Evolutionary conservation across 2,888 invertebrate genomes (phyloP).

Genomic region (Tortrix viridana): DNA sequence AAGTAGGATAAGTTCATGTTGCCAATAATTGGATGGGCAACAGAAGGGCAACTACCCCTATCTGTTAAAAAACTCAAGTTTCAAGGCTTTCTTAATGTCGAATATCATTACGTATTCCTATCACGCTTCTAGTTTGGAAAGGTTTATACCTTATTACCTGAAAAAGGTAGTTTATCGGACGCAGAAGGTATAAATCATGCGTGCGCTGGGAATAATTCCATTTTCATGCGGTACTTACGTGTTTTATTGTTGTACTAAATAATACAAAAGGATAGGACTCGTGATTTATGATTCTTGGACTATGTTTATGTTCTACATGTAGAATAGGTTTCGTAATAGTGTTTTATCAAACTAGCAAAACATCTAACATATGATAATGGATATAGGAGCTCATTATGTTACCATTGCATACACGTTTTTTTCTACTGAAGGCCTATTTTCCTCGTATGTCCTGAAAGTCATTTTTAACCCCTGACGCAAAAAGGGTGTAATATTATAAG

Average conservation of each 20-base stretch:
- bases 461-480: too few species aligned
- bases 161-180: constrained; percentile 1
- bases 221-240: background rate
- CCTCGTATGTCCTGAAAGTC: too few species aligned
- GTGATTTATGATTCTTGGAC: background rate
- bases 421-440: too few species aligned
- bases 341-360: background rate
- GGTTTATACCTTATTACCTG: background rate
- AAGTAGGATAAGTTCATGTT: too few species aligned
- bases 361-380: too few species aligned
- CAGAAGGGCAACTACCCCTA: too few species aligned
- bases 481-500: too few species aligned
- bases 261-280: constrained; percentile 6
- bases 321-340: background rate
- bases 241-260: constrained; percentile 10
- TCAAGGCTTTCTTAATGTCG: background rate
- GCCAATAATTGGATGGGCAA: too few species aligned
- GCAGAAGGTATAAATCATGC: constrained; percentile 2
- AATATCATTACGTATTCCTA: background rate
- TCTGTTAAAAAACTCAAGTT: constrained; percentile 3
- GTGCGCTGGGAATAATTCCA: constrained; percentile 2
- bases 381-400: too few species aligned
- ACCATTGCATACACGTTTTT: too few species aligned
- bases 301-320: background rate
- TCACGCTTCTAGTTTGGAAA: constrained; percentile 2